Evolutionary conservation across 2,888 invertebrate genomes (phyloP).

Genomic region (Melipona bicolor): DNA sequence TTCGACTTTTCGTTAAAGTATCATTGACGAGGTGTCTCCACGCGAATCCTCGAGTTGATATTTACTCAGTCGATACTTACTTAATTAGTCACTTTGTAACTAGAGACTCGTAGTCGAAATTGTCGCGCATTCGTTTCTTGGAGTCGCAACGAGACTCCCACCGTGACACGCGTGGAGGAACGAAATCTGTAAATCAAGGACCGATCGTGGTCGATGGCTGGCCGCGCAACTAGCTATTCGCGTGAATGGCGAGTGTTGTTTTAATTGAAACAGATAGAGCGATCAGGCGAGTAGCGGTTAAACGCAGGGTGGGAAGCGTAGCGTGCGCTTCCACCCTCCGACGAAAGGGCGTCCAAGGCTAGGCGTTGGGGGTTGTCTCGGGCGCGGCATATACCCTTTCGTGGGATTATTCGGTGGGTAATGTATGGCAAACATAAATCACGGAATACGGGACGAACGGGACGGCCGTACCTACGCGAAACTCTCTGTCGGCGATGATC

Average conservation of each 20-base stretch:
- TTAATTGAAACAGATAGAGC: slow-evolving; percentile 83
- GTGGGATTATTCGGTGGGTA: slow-evolving; percentile 83
- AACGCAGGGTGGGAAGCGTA: slow-evolving; percentile 45
- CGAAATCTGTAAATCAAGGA: background rate
- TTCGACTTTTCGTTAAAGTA: too few species aligned
- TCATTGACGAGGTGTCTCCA: too few species aligned
- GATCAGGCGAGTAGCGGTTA: slow-evolving; percentile 75
- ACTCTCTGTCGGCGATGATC: slow-evolving; percentile 76
- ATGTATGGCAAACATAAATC: slow-evolving; percentile 81
- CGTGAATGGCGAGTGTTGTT: slow-evolving; percentile 58
- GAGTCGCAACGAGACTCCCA: background rate
- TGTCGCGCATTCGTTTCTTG: too few species aligned
- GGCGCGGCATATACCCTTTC: slow-evolving; percentile 77
- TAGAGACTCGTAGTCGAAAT: too few species aligned
- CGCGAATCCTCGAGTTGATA: too few species aligned
- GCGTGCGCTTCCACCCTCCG: slow-evolving; percentile 44
- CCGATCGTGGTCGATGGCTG: background rate
- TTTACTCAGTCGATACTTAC: too few species aligned
- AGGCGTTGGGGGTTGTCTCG: slow-evolving; percentile 63
- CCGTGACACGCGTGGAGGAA: background rate
- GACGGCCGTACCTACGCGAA: slow-evolving; percentile 72
- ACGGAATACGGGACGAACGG: slow-evolving; percentile 75
- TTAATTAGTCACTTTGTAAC: too few species aligned
- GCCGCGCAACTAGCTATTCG: background rate
- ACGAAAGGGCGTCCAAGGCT: slow-evolving; percentile 40